phyloP scores from a whole-genome alignment of 1,140 invertebrate genomes.

The Drosophila punjabiensis region DNA sequence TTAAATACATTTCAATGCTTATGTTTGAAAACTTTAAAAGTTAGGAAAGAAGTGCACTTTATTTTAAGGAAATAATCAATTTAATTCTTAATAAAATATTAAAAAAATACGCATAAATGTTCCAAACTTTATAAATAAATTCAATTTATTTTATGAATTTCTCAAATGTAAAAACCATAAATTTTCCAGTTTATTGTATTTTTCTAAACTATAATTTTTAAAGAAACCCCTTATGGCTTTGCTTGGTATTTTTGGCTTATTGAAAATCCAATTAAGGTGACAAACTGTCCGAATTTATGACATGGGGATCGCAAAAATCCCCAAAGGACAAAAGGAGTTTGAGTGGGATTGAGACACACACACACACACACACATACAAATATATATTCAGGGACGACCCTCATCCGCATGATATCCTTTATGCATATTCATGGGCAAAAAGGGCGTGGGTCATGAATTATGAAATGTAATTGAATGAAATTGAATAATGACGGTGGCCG shows the following conservation, averaged over 20 bases:
- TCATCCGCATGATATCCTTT: slow-evolving; percentile 39
- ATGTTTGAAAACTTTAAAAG: not conserved
- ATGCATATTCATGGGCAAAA: slow-evolving; percentile 68
- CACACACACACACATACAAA: slow-evolving; percentile 2
- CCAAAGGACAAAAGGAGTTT: slow-evolving; percentile 35
- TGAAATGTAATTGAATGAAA: slow-evolving; percentile 81
- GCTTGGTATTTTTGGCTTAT: slow-evolving; percentile 28
- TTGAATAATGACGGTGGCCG: slow-evolving; percentile 73
- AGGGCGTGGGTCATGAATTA: slow-evolving; percentile 65
- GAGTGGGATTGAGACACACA: slow-evolving; percentile 38
- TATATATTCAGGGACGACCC: slow-evolving; percentile 7
- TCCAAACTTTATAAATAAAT: too few relatives aligned
- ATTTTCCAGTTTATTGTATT: not conserved
- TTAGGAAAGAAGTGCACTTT: too few relatives aligned
- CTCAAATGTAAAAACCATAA: not conserved
- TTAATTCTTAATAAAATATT: too few relatives aligned
- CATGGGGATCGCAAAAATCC: slow-evolving; percentile 53
- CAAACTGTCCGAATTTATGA: slow-evolving; percentile 79
- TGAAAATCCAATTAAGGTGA: slow-evolving; percentile 78
- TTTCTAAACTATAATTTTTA: not conserved
- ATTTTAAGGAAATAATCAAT: not conserved
- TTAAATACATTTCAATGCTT: not conserved
- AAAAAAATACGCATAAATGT: too few relatives aligned
- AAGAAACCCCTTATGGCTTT: not conserved
- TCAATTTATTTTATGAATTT: not conserved